Base-by-base conservation (phyloP, 2,113 vertebrate species). In the Ciconia stormi region DNA sequence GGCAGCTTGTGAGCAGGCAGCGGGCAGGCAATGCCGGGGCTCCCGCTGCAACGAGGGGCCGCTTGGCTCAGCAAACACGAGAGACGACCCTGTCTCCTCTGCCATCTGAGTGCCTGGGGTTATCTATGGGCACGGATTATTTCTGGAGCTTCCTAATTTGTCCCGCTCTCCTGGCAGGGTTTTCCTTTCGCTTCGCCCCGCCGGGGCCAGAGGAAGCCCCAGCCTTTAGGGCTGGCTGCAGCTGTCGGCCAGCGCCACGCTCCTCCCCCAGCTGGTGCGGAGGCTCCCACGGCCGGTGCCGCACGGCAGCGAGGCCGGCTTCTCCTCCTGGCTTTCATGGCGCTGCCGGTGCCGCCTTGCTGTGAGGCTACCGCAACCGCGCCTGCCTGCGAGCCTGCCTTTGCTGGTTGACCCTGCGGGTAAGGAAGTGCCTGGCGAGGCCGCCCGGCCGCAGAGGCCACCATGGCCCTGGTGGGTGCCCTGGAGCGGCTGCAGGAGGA, bases 401-500 rank as follows among this genome's bases (percentile, higher is more conserved):
- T 15, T 17, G 70, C 59, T 4, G 21, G 15, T 4, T 83, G 38
- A 19, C 36, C 2, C 18, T 1, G 16, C 38, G 22, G 26, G 23
- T 6, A 63, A 52, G 20, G 53, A 12, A 32, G 59, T 0, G 1
- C 6, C 29, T 1, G 3, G 23, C 1, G 2, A 9, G 27, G 16
- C 4, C 7, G 0, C 5, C 34, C 0, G 1, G 17, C 21, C 2
- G 8, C 5, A 2, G 42, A 8, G 16, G 21, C 38, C n/a, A 2
- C 40, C 59, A 96, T 97, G 96, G 96, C 96, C 6, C 49, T 92
- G 52, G 72, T 97, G 2, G 98, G 98, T 59, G 98, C 98, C 27
- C 98, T 99, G 16, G 97, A 96, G 95, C 88, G 95, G 34, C 95
- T 98, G 83, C 81, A 95, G 73, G 97, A 98, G 56, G 98, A 98